Evolutionary conservation across 2,888 invertebrate genomes (phyloP).

Genomic region (Orthonevra nobilis): DNA sequence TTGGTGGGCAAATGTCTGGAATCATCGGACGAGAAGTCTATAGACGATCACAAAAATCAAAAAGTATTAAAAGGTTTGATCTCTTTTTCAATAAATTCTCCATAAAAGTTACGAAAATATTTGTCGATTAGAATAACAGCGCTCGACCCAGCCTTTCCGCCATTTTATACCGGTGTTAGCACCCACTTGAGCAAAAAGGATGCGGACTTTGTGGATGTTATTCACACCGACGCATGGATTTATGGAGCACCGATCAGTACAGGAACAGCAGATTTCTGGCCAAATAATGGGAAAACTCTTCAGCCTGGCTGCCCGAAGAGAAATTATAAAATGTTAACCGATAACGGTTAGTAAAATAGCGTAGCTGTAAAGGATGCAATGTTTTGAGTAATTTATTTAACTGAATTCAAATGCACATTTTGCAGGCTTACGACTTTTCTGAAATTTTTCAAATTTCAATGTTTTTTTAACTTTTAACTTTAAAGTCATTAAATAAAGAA

Average conservation of each 20-base stretch:
- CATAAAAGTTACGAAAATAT: background rate
- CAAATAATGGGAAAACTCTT: constrained; percentile 83
- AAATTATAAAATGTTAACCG: constrained; percentile 77
- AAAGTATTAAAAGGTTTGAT: constrained; percentile 71
- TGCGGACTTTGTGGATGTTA: constrained; percentile 84
- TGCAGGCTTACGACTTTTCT: no score
- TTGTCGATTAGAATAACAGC: constrained; percentile 81
- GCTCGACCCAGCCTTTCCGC: constrained; percentile 84
- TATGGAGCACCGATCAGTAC: constrained; percentile 83
- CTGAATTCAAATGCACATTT: no score
- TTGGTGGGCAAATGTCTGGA: constrained; percentile 79
- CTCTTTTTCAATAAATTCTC: no score
- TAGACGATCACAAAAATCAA: constrained; percentile 71
- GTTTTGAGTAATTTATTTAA: no score
- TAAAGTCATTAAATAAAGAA: no score
- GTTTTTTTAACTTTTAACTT: no score
- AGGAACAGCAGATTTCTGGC: constrained; percentile 84
- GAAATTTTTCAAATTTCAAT: no score
- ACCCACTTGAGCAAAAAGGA: constrained; percentile 81
- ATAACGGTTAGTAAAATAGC: constrained; percentile 76
- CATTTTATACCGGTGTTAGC: constrained; percentile 80
- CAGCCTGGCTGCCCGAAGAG: constrained; percentile 83
- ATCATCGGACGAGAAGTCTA: constrained; percentile 76
- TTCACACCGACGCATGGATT: constrained; percentile 85
- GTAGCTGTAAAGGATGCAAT: no score